Evolutionary conservation across 2,888 invertebrate genomes (phyloP), one percentile per base, ranked within the genome.

Genomic region (Pharmacophagus antenor): DNA sequence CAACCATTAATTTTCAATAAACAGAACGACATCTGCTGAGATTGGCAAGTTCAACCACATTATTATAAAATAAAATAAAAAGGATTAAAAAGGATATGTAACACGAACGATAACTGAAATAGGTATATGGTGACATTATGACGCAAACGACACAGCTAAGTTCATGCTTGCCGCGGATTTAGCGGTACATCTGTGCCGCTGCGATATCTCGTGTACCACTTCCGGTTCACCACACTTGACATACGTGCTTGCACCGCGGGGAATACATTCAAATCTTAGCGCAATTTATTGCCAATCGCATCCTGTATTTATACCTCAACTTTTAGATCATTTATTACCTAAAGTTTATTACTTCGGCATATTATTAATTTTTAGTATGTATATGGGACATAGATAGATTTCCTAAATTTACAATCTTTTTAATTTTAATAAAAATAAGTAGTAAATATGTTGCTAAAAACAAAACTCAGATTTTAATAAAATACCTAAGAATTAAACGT

Each of bases 171-270:
- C 49, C 37, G 50, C 50, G 51, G 60, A 46, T 56, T 60, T 60
- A 60, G 60, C 37, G 50, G 51, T 60, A 55, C 54, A 50, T 56
- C 59, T 60, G 55, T 55, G 55, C 23, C 44, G 44, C 46, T 44
- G 46, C 50, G 55, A 55, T 55, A 55, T 60, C 55, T 51, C 50
- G 46, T 22, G 31, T 18, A 44, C 47, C 55, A 50, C 55, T 31
- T 18, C 50, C 37, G 50, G 55, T 60, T 41, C 23, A 55, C 55
- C 50, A 31, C 55, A 50, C 46, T 50, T 55, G 50, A 51, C 55
- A 46, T 37, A n/a, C 46, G n/a, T 57, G 44, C 51, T 54, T 20
- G 23, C 27, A 50, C 20, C 2, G 12, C 12, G 42, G 42, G 17
- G 17, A 42, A 42, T 21, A 53, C 47, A 58, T 54, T 58, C 17